Base-by-base conservation (phyloP, 1,140 invertebrate species). In the Formica exsecta region DNA sequence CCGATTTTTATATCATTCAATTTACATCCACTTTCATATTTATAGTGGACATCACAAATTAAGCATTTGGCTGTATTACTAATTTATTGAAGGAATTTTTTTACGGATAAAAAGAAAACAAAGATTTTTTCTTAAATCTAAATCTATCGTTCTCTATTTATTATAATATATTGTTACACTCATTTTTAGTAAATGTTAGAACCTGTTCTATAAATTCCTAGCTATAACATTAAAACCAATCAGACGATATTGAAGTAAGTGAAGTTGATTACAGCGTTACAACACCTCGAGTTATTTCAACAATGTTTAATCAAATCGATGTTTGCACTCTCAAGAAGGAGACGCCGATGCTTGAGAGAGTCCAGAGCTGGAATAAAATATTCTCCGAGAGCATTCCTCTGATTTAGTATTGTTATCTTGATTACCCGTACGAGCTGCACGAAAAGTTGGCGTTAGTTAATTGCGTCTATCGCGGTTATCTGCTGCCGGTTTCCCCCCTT, bases 171-270 rank as follows among this genome's bases (percentile, higher is more conserved):
- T 51, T 51, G 8, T 44, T 44, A 48, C 44, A 48, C 44, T 13
- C 13, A 51, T 51, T 51, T 51, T 16, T 51, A 51, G 44, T 11
- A 16, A 48, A 5, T 13, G 4, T 51, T 19, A 51, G 16, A 51
- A 51, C 48, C 4, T 51, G 11, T 1, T 48, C 19, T 25, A 19
- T 19, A 62, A 83, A 83, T 74, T 73, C 29, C 38, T 59, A 29
- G 54, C 25, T 25, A 29, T 29, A 36, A 41, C 68, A 73, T 83
- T 83, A 61, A n/a, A 61, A 83, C 25, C 19, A 83, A 83, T 83
- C 13, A 70, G 38, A 25, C 54, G 54, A 51, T 68, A 73, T 83
- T 80, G 38, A 61, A 71, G 57, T 44, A 83, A 83, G 70, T 41
- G 68, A 73, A 41, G 38, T 29, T 61, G 54, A 83, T 83, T 62